phyloP scores from a whole-genome alignment of 1,140 invertebrate species.

The Lepidurus arcticus region DNA sequence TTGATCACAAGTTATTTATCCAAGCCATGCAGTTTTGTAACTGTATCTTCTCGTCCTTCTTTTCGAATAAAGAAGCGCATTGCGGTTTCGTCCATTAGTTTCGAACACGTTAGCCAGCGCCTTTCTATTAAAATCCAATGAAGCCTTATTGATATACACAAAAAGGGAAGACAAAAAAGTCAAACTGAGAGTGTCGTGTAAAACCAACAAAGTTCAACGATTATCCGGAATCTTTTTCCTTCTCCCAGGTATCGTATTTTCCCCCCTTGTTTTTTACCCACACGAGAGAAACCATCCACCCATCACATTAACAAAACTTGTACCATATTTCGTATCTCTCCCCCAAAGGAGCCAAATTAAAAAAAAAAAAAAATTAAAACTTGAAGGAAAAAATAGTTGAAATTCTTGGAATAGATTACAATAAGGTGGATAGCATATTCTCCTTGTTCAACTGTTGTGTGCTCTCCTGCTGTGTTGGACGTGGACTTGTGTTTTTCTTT shows the following conservation, averaged over 20 bases:
- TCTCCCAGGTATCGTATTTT: not conserved
- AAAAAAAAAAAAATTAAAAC: not conserved
- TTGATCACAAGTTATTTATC: conserved; percentile 19
- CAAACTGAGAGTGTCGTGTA: conserved; percentile 1
- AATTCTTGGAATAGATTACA: not conserved
- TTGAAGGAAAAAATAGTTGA: not conserved
- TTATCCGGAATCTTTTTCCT: not conserved
- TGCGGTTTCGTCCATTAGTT: conserved; percentile 15
- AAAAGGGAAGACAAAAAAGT: not conserved
- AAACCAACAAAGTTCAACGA: conserved; percentile 18
- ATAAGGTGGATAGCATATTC: not conserved
- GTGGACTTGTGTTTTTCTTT: not conserved
- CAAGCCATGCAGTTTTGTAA: not conserved
- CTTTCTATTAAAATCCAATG: not conserved
- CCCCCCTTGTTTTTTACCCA: not conserved
- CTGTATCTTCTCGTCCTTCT: not conserved
- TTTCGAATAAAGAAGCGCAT: conserved; percentile 10
- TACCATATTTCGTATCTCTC: not conserved
- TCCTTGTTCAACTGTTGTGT: conserved; percentile 1
- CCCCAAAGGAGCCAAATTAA: not conserved
- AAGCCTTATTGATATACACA: conserved; percentile 15
- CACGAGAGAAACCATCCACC: not conserved
- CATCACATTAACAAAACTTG: not conserved
- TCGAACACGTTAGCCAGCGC: conserved; percentile 5
- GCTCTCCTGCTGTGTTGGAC: conserved; percentile 12